Base-by-base conservation (phyloP, 2,888 invertebrate species). In the Patella depressa region DNA sequence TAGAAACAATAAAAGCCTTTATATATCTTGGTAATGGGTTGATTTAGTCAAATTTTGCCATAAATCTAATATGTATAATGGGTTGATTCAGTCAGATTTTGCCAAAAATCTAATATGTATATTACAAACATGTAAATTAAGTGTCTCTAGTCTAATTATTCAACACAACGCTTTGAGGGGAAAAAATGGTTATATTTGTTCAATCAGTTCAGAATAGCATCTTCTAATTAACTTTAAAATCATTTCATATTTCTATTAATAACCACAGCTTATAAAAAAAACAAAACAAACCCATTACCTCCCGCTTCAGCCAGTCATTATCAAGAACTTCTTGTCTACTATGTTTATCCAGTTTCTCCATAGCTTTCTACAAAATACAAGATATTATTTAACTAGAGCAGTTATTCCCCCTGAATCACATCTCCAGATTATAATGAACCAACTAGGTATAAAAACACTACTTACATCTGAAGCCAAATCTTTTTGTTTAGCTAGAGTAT, bases 251-350 rank as follows among this genome's bases (percentile, higher is more conserved):
- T 45, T 45, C 45, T 45, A 15, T 17, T 15, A 15, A 15, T 11
- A 54, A 54, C n/a, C 3, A 11, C n/a, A 19, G 34, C 53, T 76
- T 3, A 45, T 34, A 29, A 12, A 59, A 55, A 11, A 59, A 53
- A 59, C 14, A 54, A 12, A 45, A n/a, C n/a, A 12, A 65, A 17
- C 14, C 1, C 24, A 71, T 69, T 78, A 90, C 91, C 89, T 91
- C 91, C 82, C 87, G 82, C 78, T 85, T 88, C 73, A 91, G 82
- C 91, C 91, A 91, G 72, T 91, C 89, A 84, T 91, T 90, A 78
- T 91, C 91, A 69, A 90, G 80, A 17, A 91, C 90, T 80, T 91
- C 91, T 73, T 90, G 90, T 74, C 90, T 78, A 76, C 89, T 89
- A 79, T 90, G 83, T 80, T 91, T 91, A 79, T 91, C 90, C 83